Conservation (phyloP, 2,797 vertebrate genomes). For the Liasis olivaceus region DNA sequence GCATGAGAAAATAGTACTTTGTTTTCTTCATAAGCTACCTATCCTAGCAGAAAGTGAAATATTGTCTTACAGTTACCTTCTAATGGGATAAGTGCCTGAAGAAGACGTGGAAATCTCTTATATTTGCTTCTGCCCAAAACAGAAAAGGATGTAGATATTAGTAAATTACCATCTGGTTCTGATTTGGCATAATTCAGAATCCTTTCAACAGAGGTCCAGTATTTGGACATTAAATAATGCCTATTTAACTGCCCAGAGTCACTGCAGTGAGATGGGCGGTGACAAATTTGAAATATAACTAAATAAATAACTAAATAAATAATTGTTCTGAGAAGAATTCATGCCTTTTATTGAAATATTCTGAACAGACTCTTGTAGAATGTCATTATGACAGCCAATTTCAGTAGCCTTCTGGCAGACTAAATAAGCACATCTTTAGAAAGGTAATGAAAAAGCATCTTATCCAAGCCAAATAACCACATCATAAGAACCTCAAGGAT, state of each 20-base stretch:
- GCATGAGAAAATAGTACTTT: background rate
- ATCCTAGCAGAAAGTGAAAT: background rate
- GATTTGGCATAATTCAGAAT: background rate
- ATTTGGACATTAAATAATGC: background rate
- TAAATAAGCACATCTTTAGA: slow-evolving; percentile 3
- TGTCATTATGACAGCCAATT: background rate
- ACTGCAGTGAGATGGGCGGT: too few species aligned
- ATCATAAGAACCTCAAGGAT: background rate
- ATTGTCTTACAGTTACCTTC: background rate
- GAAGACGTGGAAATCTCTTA: background rate
- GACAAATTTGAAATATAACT: too few species aligned
- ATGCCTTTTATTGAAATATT: slow-evolving; percentile 3
- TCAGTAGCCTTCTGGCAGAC: background rate
- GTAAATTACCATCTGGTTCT: background rate
- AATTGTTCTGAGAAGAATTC: background rate
- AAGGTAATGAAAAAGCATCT: background rate
- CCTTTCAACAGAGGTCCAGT: background rate
- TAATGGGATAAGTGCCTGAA: background rate
- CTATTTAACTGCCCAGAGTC: too few species aligned
- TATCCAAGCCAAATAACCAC: background rate
- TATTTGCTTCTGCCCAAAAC: background rate
- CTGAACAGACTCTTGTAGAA: background rate
- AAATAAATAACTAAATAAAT: too few species aligned
- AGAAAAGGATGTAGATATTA: background rate
- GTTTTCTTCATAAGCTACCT: background rate